These are phyloP conservation scores for Nanorana parkeri DNA, from an alignment of 2,113 vertebrate genomes.

Conservation along the genomic window DNA sequence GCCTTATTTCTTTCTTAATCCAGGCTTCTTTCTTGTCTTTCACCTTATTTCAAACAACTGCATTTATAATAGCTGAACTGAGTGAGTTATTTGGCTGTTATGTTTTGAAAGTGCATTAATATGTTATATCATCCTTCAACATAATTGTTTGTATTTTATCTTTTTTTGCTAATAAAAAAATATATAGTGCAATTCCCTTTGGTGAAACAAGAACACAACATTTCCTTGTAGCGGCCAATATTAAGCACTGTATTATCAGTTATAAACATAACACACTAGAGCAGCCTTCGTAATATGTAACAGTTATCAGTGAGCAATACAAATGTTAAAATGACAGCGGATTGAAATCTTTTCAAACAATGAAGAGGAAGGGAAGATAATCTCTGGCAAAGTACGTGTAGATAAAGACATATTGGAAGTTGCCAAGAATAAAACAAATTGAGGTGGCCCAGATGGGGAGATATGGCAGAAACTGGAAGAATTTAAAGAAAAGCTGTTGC, in stretches of 20 bases:
- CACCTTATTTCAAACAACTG: not conserved
- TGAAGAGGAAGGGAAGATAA: constrained; percentile 46
- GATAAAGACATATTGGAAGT: constrained; percentile 49
- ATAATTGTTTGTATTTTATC: constrained; percentile 5
- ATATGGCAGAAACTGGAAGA: constrained; percentile 2
- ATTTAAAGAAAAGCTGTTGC: constrained; percentile 18
- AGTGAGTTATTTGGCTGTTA: not conserved
- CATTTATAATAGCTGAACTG: not conserved
- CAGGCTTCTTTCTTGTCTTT: not conserved
- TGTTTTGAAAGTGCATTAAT: not conserved
- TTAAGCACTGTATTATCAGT: constrained; percentile 29
- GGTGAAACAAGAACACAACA: not conserved
- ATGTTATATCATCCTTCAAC: not conserved
- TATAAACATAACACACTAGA: constrained; percentile 19
- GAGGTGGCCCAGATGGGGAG: constrained; percentile 39
- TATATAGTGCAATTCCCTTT: not conserved
- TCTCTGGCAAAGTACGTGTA: constrained; percentile 46
- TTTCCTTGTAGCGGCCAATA: constrained; percentile 4
- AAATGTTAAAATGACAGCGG: constrained; percentile 50
- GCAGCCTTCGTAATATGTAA: constrained; percentile 30
- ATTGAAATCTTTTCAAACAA: constrained; percentile 46
- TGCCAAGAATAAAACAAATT: constrained; percentile 51
- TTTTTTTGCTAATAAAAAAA: constrained; percentile 1
- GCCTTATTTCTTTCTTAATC: not conserved
- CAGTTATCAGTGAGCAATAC: constrained; percentile 44